A percentile compares a stretch with the other conserved stretches of the same genome.
These are phyloP conservation scores for Hipparchia semele DNA, from an alignment of 2,888 invertebrate species.

Conservation along the genomic window DNA sequence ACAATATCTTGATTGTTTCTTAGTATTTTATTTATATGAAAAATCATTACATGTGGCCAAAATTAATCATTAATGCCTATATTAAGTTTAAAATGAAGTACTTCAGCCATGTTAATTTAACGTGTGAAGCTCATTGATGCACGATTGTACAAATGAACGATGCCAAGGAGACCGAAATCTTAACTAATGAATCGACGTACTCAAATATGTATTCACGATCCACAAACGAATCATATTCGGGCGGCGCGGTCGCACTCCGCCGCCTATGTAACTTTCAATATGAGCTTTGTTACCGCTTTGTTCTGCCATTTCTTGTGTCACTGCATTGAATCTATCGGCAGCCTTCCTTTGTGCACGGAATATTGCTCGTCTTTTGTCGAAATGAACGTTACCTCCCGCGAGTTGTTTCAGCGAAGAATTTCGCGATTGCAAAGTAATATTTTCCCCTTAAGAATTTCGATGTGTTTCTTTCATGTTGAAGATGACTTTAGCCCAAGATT, in stretches of 20 bases:
- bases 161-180: neutral
- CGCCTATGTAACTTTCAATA: constrained; percentile 70
- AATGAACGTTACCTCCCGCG: constrained; percentile 80
- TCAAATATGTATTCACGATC: constrained; percentile 41
- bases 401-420: constrained; percentile 81
- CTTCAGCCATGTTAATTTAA: neutral
- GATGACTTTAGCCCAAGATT: constrained; percentile 78
- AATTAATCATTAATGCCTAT: too few species aligned
- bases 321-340: constrained; percentile 83
- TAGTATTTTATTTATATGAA: too few species aligned
- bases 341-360: constrained; percentile 81
- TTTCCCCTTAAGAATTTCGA: constrained; percentile 80
- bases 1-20: too few species aligned
- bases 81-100: neutral
- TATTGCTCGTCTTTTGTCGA: constrained; percentile 82
- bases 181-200: constrained; percentile 37
- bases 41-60: too few species aligned
- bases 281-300: constrained; percentile 81
- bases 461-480: constrained; percentile 79
- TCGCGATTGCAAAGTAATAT: constrained; percentile 82
- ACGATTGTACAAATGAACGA: neutral
- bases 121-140: neutral
- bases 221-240: constrained; percentile 38
- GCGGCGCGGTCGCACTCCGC: constrained; percentile 41
- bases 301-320: constrained; percentile 81